A percentile compares a stretch with the other conserved stretches of the same genome.
These are phyloP conservation scores for Lipophrys pholis DNA, from an alignment of 2,113 vertebrate species.

Conservation along the genomic window DNA sequence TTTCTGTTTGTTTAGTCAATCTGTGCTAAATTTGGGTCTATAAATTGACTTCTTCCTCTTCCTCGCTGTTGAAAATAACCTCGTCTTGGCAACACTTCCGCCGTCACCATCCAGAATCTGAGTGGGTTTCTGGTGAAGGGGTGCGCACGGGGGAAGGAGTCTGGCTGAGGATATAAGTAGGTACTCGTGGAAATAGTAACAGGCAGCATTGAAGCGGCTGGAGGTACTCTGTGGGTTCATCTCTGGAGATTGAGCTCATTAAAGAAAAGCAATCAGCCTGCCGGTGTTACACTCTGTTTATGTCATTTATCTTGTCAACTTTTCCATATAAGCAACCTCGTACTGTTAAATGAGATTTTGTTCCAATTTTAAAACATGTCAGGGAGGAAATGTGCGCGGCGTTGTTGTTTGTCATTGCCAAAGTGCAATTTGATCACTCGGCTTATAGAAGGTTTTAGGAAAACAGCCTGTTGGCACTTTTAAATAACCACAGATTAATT, in stretches of 20 bases:
- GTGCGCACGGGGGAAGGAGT: neutral
- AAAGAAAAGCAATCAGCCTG: neutral
- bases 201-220: neutral
- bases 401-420: no score
- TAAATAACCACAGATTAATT: no score
- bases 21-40: no score
- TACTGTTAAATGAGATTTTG: no score
- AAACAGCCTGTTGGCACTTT: no score
- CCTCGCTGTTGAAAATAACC: no score
- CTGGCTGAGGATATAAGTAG: neutral
- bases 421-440: no score
- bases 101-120: neutral
- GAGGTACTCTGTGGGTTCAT: conserved; percentile 5
- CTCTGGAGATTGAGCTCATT: neutral
- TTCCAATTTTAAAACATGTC: no score
- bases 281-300: neutral
- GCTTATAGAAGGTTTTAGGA: no score
- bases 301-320: neutral
- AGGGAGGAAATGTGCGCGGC: no score
- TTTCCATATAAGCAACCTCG: neutral
- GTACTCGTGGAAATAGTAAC: conserved; percentile 14
- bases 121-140: neutral
- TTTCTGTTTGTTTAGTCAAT: no score
- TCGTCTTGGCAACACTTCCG: neutral
- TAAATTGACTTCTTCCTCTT: no score